phyloP scores from a whole-genome alignment of 2,797 vertebrate genomes.

The Peromyscus aztecus region DNA sequence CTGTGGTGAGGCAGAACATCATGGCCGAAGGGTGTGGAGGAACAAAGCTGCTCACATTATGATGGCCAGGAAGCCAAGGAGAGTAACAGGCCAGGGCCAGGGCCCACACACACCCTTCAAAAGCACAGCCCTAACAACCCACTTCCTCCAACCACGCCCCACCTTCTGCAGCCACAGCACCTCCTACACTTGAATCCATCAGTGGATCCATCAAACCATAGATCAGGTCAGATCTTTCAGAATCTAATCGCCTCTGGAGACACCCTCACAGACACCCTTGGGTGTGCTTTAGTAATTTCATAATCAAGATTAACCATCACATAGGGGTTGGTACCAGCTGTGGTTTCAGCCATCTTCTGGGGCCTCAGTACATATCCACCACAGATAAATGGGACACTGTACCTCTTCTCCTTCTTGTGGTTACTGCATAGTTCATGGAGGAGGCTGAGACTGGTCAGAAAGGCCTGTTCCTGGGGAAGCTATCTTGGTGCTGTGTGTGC shows the following conservation, averaged over 20 bases:
- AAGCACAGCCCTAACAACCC: neutral
- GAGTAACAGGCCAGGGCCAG: neutral
- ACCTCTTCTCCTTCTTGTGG: neutral
- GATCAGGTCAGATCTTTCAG: neutral
- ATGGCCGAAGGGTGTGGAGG: neutral
- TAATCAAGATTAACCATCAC: neutral
- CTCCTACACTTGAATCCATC: neutral
- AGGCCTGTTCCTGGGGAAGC: neutral
- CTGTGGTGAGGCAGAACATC: neutral
- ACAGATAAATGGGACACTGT: neutral
- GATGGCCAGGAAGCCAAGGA: neutral
- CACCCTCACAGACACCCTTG: neutral
- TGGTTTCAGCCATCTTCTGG: neutral
- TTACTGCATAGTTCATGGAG: neutral
- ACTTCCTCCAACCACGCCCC: neutral
- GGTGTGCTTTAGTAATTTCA: neutral
- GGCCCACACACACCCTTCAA: neutral
- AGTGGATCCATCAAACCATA: neutral
- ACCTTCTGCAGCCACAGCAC: neutral
- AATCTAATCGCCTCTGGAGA: neutral
- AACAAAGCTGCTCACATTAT: neutral
- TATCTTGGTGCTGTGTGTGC: neutral
- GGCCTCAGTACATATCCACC: neutral
- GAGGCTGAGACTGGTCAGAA: neutral
- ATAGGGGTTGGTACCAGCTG: neutral